Evolutionary conservation across 1,140 invertebrate genomes (phyloP).

Genomic region (Magallana ariakensis): DNA sequence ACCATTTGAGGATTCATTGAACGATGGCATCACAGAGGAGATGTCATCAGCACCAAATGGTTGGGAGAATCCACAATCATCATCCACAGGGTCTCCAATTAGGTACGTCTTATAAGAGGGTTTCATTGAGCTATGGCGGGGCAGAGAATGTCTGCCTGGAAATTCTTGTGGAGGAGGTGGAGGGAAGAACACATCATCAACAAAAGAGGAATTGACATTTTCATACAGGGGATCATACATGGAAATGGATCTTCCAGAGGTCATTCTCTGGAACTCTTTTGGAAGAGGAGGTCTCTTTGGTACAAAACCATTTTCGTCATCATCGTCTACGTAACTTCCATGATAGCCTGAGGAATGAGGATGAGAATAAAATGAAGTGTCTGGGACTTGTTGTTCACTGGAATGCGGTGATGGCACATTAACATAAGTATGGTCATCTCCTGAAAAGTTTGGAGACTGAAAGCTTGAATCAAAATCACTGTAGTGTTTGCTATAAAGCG

Average conservation of each 20-base stretch:
- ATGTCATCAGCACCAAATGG: constrained; percentile 69
- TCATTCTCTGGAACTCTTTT: constrained; percentile 45
- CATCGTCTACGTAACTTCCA: constrained; percentile 34
- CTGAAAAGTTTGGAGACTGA: not conserved
- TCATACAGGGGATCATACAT: constrained; percentile 50
- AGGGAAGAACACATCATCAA: constrained; percentile 66
- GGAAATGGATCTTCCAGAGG: constrained; percentile 17
- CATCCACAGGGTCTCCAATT: constrained; percentile 60
- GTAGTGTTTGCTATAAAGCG: not conserved
- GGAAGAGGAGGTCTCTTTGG: constrained; percentile 57
- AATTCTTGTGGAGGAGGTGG: constrained; percentile 26
- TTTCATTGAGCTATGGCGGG: constrained; percentile 72
- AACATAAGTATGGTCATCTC: constrained; percentile 18
- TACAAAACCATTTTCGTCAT: constrained; percentile 60
- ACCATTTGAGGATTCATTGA: constrained; percentile 47
- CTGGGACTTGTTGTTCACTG: constrained; percentile 22
- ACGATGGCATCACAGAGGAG: constrained; percentile 74
- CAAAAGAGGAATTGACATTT: constrained; percentile 60
- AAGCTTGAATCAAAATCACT: not conserved
- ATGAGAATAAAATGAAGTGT: constrained; percentile 28
- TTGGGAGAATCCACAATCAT: constrained; percentile 32
- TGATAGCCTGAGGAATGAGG: constrained; percentile 32
- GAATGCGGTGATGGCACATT: constrained; percentile 23
- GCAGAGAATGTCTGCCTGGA: constrained; percentile 57
- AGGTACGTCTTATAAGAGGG: constrained; percentile 67